Base-by-base conservation (phyloP, 2,113 vertebrate genomes). In the Helogale parvula region DNA sequence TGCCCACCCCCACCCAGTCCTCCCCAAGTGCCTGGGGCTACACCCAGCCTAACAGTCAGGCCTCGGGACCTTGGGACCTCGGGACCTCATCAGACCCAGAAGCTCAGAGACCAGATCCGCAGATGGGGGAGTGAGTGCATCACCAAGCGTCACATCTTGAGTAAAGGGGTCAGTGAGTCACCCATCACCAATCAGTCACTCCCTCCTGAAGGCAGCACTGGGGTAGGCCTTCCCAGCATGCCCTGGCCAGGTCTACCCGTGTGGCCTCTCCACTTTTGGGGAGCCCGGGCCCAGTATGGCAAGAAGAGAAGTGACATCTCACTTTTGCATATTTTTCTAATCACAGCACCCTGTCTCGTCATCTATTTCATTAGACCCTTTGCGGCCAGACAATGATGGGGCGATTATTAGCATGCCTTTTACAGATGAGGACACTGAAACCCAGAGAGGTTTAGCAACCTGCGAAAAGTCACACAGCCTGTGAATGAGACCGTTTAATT, bases 211-310 rank as follows among this genome's bases (percentile, higher is more conserved):
- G 23, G 45, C 0, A 3, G 17, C 38, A 0, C 15, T 5, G 3
- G 11, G 9, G 10, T 5, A 5, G 19, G 2, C 19, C 33, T 45
- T 19, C 14, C 35, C 1, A 0, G 45, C 4, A 3, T 19, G 9
- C 65, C 38, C 54, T 41, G 13, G n/a, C 27, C n/a, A 8, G 12
- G 10, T n/a, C 16, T 38, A 29, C 68, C 38, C 3, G 0, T 2
- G 0, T 2, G 41, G 16, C 57, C 57, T 45, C 57, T 76, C 21
- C n/a, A 52, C 29, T 33, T 5, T 52, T 19, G 80, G 19, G 63
- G 47, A 50, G 33, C 57, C 3, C 6, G 19, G 1, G 57, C 15
- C 60, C 13, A 10, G 21, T 7, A 6, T 0, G 1, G 7, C 47
- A 3, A 31, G 66, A 79, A 52, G 38, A 72, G 50, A 41, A 81